phyloP scores from a whole-genome alignment of 1,140 invertebrate genomes.

The Dreissena rostriformis region DNA sequence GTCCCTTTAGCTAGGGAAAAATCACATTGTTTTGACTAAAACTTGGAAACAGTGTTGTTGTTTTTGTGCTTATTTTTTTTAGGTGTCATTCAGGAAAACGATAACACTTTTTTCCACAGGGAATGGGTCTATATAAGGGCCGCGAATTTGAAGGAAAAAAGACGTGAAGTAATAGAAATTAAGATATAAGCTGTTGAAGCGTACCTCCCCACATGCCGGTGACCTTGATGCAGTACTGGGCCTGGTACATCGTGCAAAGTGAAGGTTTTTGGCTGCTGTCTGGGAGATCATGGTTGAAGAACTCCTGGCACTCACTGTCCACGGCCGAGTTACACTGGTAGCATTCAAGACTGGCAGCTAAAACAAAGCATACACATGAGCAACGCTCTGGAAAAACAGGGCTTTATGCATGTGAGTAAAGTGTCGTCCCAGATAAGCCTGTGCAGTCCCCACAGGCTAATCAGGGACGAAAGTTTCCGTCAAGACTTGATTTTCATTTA shows the following conservation, averaged over 20 bases:
- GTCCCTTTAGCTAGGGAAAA: too few species aligned
- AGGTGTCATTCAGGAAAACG: too few species aligned
- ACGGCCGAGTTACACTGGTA: slow-evolving; percentile 93
- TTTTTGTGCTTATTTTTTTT: too few species aligned
- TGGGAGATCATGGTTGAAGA: slow-evolving; percentile 85
- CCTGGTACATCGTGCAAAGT: slow-evolving; percentile 91
- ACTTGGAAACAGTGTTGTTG: too few species aligned
- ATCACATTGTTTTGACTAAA: too few species aligned
- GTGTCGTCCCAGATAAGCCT: too few species aligned
- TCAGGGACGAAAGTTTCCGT: too few species aligned
- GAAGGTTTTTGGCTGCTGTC: slow-evolving; percentile 65
- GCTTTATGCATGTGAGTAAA: too few species aligned
- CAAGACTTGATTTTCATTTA: too few species aligned
- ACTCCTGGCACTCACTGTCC: slow-evolving; percentile 94
- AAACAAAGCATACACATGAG: slow-evolving; percentile 31
- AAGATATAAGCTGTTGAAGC: slow-evolving; percentile 24
- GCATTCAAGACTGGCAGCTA: slow-evolving; percentile 86
- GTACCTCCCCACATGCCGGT: slow-evolving; percentile 96
- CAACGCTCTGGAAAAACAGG: too few species aligned
- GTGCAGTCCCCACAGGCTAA: too few species aligned
- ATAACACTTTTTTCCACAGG: too few species aligned
- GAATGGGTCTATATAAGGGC: neutral
- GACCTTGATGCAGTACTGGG: slow-evolving; percentile 96
- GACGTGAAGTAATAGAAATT: neutral
- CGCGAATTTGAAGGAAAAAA: neutral